Percentiles rank a stretch among this genome's conserved stretches.
Conservation (phyloP, 2,797 vertebrate species). For the Microcaecilia unicolor region DNA sequence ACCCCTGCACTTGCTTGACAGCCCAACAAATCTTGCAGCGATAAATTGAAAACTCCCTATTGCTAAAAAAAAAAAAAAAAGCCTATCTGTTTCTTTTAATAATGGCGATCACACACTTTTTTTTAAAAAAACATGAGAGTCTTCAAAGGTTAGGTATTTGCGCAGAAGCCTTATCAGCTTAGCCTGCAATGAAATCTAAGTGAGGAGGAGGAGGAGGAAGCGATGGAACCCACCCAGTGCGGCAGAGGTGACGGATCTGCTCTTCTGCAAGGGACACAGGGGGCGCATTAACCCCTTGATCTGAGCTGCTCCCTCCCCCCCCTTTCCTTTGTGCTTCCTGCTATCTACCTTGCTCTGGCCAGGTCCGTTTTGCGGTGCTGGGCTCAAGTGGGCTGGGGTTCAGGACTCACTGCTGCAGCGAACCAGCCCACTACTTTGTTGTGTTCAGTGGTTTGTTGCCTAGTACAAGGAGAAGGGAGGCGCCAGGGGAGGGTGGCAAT, state of each 20-base stretch:
- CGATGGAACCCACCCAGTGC: slow-evolving; percentile 1
- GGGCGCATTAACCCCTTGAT: rapidly evolving
- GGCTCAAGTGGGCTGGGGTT: slow-evolving; percentile 12
- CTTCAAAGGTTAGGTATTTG: background rate
- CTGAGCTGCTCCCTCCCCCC: background rate
- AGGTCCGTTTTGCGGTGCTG: slow-evolving; percentile 18
- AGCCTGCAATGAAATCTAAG: background rate
- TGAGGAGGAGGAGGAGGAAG: no score
- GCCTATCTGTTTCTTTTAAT: no score
- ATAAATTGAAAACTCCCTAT: no score
- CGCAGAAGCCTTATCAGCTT: slow-evolving; percentile 7
- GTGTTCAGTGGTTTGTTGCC: slow-evolving; percentile 2
- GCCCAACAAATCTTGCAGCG: no score
- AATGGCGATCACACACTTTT: slow-evolving; percentile 15
- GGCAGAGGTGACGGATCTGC: slow-evolving; percentile 10
- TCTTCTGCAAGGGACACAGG: background rate
- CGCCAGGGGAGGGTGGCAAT: slow-evolving; percentile 24
- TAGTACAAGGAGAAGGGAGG: slow-evolving; percentile 20
- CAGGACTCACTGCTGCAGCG: background rate
- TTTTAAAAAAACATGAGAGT: no score
- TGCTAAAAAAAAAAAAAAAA: no score
- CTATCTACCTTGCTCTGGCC: no score
- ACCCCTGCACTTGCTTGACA: no score
- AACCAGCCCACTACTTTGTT: slow-evolving; percentile 3
- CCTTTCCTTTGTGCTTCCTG: background rate